A percentile compares a stretch with the other conserved stretches of the same genome.
Evolutionary conservation across 2,888 invertebrate genomes (phyloP).

Genomic region (Pheosia tremula): DNA sequence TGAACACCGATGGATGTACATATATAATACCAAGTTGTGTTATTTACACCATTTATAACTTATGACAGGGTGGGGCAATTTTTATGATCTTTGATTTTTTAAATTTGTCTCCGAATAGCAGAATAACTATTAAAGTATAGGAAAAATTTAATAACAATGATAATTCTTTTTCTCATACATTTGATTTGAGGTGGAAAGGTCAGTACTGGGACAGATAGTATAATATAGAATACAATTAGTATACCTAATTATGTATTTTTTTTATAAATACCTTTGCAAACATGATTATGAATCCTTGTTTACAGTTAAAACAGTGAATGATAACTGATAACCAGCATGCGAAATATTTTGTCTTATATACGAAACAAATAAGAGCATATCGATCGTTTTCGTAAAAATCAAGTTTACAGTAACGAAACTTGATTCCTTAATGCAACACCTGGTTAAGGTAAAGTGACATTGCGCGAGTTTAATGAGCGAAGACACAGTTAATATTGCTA

Average conservation of each 20-base stretch:
- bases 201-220: too few species aligned
- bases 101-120: too few species aligned
- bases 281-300: background rate
- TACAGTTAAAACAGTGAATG: background rate
- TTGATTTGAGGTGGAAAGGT: too few species aligned
- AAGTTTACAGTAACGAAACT: constrained; percentile 2
- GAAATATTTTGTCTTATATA: constrained; percentile 8
- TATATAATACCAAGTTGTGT: too few species aligned
- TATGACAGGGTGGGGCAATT: too few species aligned
- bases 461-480: background rate
- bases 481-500: background rate
- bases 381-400: constrained; percentile 2
- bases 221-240: background rate
- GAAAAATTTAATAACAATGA: too few species aligned
- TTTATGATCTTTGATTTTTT: too few species aligned
- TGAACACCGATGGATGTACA: too few species aligned
- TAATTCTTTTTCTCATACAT: too few species aligned
- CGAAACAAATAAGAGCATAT: background rate
- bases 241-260: background rate
- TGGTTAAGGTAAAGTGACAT: background rate
- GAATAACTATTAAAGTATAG: too few species aligned
- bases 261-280: background rate
- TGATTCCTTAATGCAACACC: background rate
- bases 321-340: constrained; percentile 1
- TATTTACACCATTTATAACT: too few species aligned